Evolutionary conservation across 2,797 vertebrate species (phyloP).

Genomic region (Gallinago nigripennis): DNA sequence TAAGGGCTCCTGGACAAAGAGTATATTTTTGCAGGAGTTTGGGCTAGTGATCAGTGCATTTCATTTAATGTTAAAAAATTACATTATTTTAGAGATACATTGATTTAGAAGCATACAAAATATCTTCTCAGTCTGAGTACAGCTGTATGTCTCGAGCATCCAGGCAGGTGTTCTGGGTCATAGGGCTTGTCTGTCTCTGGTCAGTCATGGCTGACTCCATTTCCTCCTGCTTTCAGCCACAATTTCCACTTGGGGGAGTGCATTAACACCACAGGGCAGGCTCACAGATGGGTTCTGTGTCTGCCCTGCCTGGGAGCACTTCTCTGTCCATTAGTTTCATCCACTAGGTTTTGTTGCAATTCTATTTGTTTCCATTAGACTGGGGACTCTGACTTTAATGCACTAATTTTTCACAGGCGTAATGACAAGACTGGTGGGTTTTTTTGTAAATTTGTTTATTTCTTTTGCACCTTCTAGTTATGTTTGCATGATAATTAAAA

Average conservation of each 20-base stretch:
- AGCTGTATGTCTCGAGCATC: not conserved
- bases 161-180: not conserved
- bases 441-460: accelerated
- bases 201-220: not conserved
- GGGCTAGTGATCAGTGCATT: not conserved
- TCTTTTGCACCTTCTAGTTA: not conserved
- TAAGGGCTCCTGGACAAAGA: not conserved
- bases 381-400: not conserved
- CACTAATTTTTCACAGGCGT: not conserved
- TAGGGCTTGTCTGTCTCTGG: not conserved
- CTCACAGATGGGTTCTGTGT: not conserved
- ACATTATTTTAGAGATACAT: not conserved
- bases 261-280: not conserved
- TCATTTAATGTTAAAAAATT: not conserved
- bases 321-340: not conserved
- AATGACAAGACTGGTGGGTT: not conserved
- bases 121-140: not conserved
- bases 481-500: not conserved
- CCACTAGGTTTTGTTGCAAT: not conserved
- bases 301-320: not conserved
- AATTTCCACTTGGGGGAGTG: not conserved
- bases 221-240: not conserved
- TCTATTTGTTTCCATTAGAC: not conserved
- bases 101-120: not conserved
- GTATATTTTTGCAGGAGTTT: not conserved